Percentiles rank a stretch among this genome's conserved stretches.
These are phyloP conservation scores for Cepaea nemoralis DNA, from an alignment of 1,140 invertebrate genomes.

Conservation along the genomic window DNA sequence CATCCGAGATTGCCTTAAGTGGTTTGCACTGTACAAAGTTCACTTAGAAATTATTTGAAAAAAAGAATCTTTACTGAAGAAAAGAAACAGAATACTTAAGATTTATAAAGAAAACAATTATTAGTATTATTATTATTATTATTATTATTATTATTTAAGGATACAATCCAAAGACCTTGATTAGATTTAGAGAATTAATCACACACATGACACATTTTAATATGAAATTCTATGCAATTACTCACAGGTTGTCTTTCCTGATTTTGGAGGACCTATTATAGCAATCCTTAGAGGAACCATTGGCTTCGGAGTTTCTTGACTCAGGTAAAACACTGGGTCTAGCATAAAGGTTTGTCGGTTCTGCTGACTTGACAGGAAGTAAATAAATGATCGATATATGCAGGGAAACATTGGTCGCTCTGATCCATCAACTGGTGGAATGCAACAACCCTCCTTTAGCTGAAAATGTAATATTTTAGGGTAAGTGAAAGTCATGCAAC, in stretches of 20 bases:
- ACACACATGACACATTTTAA: background rate
- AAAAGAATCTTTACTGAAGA: no score
- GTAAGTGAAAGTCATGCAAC: no score
- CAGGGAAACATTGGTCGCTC: conserved; percentile 65
- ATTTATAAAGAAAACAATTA: no score
- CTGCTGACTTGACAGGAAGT: conserved; percentile 65
- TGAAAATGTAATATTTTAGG: conserved; percentile 45
- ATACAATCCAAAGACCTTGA: no score
- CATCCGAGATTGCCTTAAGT: no score
- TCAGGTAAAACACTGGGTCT: conserved; percentile 68
- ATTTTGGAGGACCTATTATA: conserved; percentile 72
- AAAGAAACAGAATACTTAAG: no score
- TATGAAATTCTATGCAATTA: conserved; percentile 16
- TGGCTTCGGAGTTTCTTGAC: conserved; percentile 68
- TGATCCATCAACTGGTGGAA: conserved; percentile 69
- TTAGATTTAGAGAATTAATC: no score
- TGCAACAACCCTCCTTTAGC: conserved; percentile 67
- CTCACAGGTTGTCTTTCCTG: conserved; percentile 72
- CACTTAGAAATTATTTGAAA: no score
- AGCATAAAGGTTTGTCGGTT: conserved; percentile 65
- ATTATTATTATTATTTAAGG: no score
- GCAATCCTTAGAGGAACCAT: conserved; percentile 71
- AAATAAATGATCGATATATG: conserved; percentile 69
- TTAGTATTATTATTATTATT: no score
- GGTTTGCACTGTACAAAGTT: no score